These are phyloP conservation scores for Spisula subtruncata DNA, from an alignment of 2,888 invertebrate genomes.

Conservation along the genomic window DNA sequence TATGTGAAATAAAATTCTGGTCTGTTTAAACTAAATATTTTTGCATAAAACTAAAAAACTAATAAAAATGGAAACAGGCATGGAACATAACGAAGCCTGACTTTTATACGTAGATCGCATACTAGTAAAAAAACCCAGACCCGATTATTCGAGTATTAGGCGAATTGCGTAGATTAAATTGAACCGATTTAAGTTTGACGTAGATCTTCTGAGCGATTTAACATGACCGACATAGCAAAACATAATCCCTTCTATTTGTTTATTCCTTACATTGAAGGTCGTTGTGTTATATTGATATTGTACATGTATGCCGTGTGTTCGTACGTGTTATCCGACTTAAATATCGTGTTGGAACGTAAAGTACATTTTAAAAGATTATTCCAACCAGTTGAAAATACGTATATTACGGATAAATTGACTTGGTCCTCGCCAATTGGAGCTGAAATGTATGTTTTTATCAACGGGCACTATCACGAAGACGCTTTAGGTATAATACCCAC, in stretches of 20 bases:
- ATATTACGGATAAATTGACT: too few relatives aligned
- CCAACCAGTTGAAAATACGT: background rate
- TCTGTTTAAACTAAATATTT: too few relatives aligned
- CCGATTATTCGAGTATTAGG: background rate
- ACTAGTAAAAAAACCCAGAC: background rate
- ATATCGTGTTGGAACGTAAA: background rate
- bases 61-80: background rate
- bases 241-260: slow-evolving; percentile 2
- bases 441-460: too few relatives aligned
- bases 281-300: background rate
- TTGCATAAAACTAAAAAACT: background rate
- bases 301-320: background rate
- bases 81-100: background rate
- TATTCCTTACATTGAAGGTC: slow-evolving; percentile 6
- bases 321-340: background rate
- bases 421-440: too few relatives aligned
- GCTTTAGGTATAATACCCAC: too few relatives aligned
- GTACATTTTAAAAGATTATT: background rate
- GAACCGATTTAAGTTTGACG: slow-evolving; percentile 25
- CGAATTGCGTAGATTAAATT: slow-evolving; percentile 9
- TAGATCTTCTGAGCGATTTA: background rate
- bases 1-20: too few relatives aligned
- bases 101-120: background rate
- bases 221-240: background rate
- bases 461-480: too few relatives aligned